Percentiles rank a stretch among this genome's conserved stretches.
Evolutionary conservation across 1,140 invertebrate species (phyloP).

Genomic region (Trachelipus rathkii): DNA sequence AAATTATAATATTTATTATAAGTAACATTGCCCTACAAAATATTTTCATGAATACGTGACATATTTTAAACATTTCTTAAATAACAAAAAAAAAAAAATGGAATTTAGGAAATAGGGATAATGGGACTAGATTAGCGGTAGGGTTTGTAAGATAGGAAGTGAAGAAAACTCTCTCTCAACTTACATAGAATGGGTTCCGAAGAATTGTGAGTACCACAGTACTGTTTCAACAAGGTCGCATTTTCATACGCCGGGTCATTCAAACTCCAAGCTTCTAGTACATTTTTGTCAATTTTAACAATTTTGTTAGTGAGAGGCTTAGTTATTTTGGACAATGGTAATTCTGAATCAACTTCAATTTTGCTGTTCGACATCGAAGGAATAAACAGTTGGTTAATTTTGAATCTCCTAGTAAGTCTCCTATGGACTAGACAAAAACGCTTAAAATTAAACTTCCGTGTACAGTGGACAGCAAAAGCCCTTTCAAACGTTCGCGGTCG

Average conservation of each 20-base stretch:
- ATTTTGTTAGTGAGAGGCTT: conserved; percentile 55
- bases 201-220: conserved; percentile 21
- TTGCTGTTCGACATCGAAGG: conserved; percentile 21
- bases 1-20: not conserved
- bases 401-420: conserved; percentile 47
- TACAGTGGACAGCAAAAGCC: conserved; percentile 52
- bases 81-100: too few relatives aligned
- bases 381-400: conserved; percentile 23
- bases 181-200: conserved; percentile 11
- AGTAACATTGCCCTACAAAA: not conserved
- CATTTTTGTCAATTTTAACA: conserved; percentile 52
- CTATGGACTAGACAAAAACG: conserved; percentile 52
- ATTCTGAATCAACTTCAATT: conserved; percentile 27
- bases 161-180: too few relatives aligned
- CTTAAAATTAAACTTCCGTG: conserved; percentile 54
- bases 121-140: too few relatives aligned
- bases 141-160: too few relatives aligned
- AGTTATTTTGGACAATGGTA: conserved; percentile 48
- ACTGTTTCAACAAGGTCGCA: conserved; percentile 44
- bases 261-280: conserved; percentile 49
- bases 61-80: too few relatives aligned
- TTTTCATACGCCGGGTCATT: conserved; percentile 47
- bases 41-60: not conserved
- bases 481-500: conserved; percentile 50
- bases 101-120: too few relatives aligned